phyloP scores from a whole-genome alignment of 2,113 vertebrate genomes.

The Mustela nigripes region DNA sequence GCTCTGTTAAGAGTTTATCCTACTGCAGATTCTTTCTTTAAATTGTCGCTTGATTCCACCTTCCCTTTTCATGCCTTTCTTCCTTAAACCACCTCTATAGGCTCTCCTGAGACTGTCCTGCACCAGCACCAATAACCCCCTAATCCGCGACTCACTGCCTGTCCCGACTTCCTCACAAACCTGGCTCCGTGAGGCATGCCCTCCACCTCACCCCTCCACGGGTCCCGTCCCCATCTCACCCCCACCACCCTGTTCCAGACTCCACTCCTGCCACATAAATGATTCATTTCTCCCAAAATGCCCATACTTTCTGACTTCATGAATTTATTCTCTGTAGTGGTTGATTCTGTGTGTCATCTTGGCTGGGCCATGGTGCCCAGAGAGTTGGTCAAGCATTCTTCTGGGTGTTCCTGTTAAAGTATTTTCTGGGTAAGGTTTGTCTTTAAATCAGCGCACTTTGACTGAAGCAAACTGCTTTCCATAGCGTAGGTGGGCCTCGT shows the following conservation, averaged over 20 bases:
- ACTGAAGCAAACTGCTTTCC: background rate
- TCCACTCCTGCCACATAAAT: no score
- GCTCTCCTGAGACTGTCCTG: background rate
- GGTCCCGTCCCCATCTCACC: background rate
- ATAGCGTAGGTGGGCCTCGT: background rate
- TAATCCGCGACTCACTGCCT: background rate
- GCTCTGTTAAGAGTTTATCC: background rate
- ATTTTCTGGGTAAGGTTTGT: background rate
- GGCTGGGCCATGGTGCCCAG: background rate
- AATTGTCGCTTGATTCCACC: background rate
- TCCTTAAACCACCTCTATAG: background rate
- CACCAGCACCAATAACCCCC: background rate
- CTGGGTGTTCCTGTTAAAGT: background rate
- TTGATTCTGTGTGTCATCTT: background rate
- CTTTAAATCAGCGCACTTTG: background rate
- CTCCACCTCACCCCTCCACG: background rate
- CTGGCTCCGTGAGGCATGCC: accelerated
- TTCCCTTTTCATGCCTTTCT: background rate
- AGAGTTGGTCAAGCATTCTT: background rate
- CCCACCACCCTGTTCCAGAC: background rate
- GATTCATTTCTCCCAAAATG: background rate
- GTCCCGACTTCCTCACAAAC: background rate
- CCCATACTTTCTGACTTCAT: background rate
- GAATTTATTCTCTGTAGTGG: background rate
- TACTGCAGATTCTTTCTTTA: background rate